Conservation (phyloP, 2,888 invertebrate species). For the Ectropis crepuscularia region DNA sequence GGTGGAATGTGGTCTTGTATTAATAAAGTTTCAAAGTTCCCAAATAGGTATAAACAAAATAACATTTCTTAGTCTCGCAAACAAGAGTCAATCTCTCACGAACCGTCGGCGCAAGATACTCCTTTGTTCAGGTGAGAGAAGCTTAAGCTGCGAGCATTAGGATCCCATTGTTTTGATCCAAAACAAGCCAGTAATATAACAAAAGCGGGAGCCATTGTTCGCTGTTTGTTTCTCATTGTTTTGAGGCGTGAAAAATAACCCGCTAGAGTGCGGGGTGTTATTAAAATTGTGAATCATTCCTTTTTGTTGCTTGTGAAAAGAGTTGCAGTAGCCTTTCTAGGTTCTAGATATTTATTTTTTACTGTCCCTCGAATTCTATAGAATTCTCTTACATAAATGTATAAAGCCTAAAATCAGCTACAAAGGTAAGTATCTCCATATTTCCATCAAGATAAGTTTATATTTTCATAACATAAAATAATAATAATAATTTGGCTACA, state of each 20-base stretch:
- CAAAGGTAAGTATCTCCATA: no score
- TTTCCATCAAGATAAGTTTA: no score
- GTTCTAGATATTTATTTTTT: neutral
- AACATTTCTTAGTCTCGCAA: neutral
- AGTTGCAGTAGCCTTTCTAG: no score
- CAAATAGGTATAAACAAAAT: no score
- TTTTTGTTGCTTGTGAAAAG: slow-evolving; percentile 7
- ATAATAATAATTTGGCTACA: no score
- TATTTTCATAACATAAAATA: no score
- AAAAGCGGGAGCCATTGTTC: slow-evolving; percentile 22
- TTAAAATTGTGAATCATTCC: slow-evolving; percentile 10
- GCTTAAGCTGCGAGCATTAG: slow-evolving; percentile 25
- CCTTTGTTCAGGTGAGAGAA: slow-evolving; percentile 29
- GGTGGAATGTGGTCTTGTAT: no score
- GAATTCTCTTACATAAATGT: no score
- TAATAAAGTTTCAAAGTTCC: no score
- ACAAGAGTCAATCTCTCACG: slow-evolving; percentile 1
- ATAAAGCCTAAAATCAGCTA: no score
- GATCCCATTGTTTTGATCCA: slow-evolving; percentile 19
- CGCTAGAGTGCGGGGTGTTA: slow-evolving; percentile 11
- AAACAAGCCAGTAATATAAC: slow-evolving; percentile 24
- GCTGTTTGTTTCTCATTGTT: slow-evolving; percentile 23
- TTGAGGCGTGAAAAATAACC: slow-evolving; percentile 19
- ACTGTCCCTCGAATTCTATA: no score
- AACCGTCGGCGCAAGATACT: slow-evolving; percentile 20